A percentile compares a stretch with the other conserved stretches of the same genome.
Evolutionary conservation across 2,888 invertebrate genomes (phyloP).

Genomic region (Mycogona germanica): DNA sequence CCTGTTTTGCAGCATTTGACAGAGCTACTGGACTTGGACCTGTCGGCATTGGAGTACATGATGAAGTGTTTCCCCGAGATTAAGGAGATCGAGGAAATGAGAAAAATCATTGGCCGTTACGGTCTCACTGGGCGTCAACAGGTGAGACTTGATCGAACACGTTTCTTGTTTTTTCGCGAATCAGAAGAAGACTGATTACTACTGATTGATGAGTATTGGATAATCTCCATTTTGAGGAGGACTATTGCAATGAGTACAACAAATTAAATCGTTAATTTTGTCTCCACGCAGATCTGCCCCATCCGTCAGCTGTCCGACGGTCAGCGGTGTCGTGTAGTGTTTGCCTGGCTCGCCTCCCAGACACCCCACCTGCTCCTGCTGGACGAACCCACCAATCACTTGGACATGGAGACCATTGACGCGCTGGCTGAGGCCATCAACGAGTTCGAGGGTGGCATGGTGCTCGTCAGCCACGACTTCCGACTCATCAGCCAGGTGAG

Average conservation of each 20-base stretch:
- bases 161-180: too few relatives aligned
- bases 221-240: too few relatives aligned
- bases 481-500: slow-evolving; percentile 91
- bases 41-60: slow-evolving; percentile 97
- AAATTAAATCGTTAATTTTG: background rate
- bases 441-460: slow-evolving; percentile 96
- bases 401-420: slow-evolving; percentile 98
- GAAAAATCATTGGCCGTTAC: slow-evolving; percentile 96
- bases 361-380: slow-evolving; percentile 73
- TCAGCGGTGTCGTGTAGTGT: slow-evolving; percentile 95
- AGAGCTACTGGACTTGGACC: slow-evolving; percentile 85
- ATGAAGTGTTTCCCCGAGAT: slow-evolving; percentile 92
- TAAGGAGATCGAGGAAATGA: slow-evolving; percentile 97
- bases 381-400: slow-evolving; percentile 84
- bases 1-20: slow-evolving; percentile 62
- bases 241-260: too few relatives aligned
- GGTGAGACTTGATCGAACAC: too few relatives aligned
- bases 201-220: too few relatives aligned
- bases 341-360: slow-evolving; percentile 98
- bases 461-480: slow-evolving; percentile 99
- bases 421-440: slow-evolving; percentile 95
- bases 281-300: slow-evolving; percentile 88
- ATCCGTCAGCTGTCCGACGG: slow-evolving; percentile 94
- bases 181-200: too few relatives aligned
- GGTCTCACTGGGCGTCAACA: slow-evolving; percentile 95